Percentiles rank a stretch among this genome's conserved stretches.
Conservation (phyloP, 2,888 invertebrate genomes). For the Caenorhabditis angaria region DNA sequence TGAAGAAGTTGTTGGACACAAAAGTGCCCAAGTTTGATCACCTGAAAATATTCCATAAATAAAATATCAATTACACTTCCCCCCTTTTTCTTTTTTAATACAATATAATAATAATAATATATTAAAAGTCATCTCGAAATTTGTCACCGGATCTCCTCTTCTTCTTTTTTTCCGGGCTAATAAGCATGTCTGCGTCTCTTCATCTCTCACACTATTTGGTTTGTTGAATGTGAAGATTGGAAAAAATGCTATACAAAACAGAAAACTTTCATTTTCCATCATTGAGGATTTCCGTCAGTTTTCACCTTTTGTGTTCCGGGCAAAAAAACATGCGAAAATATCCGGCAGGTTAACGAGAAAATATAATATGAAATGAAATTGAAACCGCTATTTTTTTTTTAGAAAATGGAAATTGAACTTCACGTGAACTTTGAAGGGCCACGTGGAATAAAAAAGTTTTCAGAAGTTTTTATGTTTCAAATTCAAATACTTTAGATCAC, state of each 20-base stretch:
- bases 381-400: no score
- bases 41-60: background rate
- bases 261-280: conserved; percentile 10
- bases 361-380: no score
- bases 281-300: background rate
- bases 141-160: conserved; percentile 1
- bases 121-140: conserved; percentile 8
- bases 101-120: background rate
- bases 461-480: no score
- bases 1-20: conserved; percentile 22
- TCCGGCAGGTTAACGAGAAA: no score
- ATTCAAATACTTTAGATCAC: no score
- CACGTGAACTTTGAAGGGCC: no score
- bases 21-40: background rate
- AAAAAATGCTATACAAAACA: background rate
- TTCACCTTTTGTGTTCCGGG: background rate
- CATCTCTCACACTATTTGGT: background rate
- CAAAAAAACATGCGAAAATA: background rate
- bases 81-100: background rate
- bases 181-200: conserved; percentile 32
- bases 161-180: conserved; percentile 18
- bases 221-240: background rate
- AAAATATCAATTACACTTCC: no score
- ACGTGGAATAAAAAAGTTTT: no score
- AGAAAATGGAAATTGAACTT: no score